Base-by-base conservation (phyloP, 2,888 invertebrate genomes). In the Athetis lepigone region DNA sequence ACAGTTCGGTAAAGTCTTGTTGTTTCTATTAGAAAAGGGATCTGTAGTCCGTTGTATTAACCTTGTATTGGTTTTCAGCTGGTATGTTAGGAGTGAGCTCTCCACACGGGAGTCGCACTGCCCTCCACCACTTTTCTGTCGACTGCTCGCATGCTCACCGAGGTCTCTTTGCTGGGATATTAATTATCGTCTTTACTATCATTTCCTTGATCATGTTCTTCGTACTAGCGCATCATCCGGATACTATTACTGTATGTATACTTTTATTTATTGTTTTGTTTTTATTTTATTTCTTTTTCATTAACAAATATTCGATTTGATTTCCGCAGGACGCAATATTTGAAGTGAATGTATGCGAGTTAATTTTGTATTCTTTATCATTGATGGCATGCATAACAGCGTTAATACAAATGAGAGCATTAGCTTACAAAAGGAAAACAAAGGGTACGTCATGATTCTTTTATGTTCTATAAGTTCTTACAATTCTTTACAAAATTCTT, bases 171-270 rank as follows among this genome's bases (percentile, higher is more conserved):
- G 95, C 95, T 33, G 96, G 98, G 6, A 97, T 98, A 71, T 91
- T 98, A 9, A 93, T 98, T 40, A 96, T 98, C 56, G 98, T 98
- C 0, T 95, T 98, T 61, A 97, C 97, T 9, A 98, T 98, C 51
- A 98, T 98, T 83, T 97, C 97, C 13, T 96, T 98, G 67, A 98
- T 98, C 57, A 97, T 98, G 96, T 98, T 98, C 92, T 98, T 98
- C 89, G 98, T 98, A 0, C 92, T 98, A 49, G 97, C 97, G 58
- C 96, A 96, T 62, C 96, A 96, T 75, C 95, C 96, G 0, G 92
- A 95, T 4, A 96, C 96, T 68, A 95, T 96, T 52, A 92, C 93
- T 49, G 95, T 95, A 88, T 84, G 64, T 63, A 67, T 85, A 59
- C 3, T 42, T 45, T 50, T 64, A 8, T 42, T 54, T 47, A 13